Percentiles rank a stretch among this genome's conserved stretches.
phyloP scores from a whole-genome alignment of 2,797 vertebrate genomes.

The Schizopygopsis pylzovi region DNA sequence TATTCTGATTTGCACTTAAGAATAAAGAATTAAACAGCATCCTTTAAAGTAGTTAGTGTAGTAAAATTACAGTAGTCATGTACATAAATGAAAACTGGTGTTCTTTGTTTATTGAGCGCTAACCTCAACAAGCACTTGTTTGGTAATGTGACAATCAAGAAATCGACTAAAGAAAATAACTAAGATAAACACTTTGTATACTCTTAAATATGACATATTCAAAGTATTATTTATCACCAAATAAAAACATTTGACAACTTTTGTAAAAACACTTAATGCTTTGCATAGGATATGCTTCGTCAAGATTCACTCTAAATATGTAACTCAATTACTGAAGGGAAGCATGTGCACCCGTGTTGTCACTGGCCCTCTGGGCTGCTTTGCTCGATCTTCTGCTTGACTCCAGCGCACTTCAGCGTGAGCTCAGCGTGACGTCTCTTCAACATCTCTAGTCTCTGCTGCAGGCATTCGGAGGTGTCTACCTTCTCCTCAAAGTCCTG shows the following conservation, averaged over 20 bases:
- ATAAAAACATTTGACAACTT: not conserved
- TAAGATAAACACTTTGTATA: not conserved
- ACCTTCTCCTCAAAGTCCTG: conserved; percentile 79
- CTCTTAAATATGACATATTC: not conserved
- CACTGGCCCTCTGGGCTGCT: conserved; percentile 41
- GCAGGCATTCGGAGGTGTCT: conserved; percentile 63
- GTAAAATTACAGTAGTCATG: too few relatives aligned
- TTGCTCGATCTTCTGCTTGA: conserved; percentile 71
- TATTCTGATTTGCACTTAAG: too few relatives aligned
- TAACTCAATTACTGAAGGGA: too few relatives aligned
- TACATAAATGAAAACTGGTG: too few relatives aligned
- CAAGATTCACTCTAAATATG: not conserved
- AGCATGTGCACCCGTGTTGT: not conserved
- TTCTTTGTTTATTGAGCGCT: too few relatives aligned
- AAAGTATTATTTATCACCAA: not conserved
- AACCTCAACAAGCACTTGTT: too few relatives aligned
- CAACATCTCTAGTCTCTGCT: conserved; percentile 71
- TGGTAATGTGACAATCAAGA: too few relatives aligned
- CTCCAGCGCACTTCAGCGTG: conserved; percentile 58
- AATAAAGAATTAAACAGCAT: too few relatives aligned
- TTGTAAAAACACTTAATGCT: not conserved
- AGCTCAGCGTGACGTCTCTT: conserved; percentile 68
- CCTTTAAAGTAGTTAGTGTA: too few relatives aligned
- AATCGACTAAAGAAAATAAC: not conserved
- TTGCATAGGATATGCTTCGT: not conserved